Evolutionary conservation across 2,113 vertebrate genomes (phyloP).

Genomic region (rabbit (Oryctolagus cuniculus)): mOryCun1.1 NC_091443.1:105087001-105087500

Average conservation of each 20-base stretch:
- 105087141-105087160: neutral
- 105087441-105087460: neutral
- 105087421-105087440: neutral
- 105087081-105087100: neutral
- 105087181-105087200: neutral
- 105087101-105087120: too few species aligned
- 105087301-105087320: neutral
- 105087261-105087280: neutral
- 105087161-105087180: neutral
- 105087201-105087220: neutral
- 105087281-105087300: neutral
- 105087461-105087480: neutral
- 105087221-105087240: neutral
- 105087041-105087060: neutral
- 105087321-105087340: neutral
- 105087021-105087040: neutral
- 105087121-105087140: neutral
- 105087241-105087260: neutral
- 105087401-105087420: neutral
- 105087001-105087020: neutral
- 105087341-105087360: neutral
- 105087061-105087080: neutral
- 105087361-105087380: neutral
- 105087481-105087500: neutral
- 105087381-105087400: neutral